These are phyloP conservation scores for Zaprionus gabonicus DNA, from an alignment of 1,140 invertebrate genomes.

Conservation along the genomic window DNA sequence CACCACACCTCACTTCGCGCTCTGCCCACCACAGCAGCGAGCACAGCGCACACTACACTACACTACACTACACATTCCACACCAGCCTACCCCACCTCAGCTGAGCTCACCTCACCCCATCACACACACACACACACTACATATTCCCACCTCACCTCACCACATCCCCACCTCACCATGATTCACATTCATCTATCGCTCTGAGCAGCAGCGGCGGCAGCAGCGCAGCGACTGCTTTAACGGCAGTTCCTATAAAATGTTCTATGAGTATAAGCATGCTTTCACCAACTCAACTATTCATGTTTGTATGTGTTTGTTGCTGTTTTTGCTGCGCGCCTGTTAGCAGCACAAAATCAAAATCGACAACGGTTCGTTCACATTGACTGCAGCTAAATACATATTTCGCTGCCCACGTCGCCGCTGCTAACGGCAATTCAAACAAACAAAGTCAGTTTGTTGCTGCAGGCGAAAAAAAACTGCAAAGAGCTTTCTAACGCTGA, in stretches of 20 bases:
- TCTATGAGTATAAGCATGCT: conserved; percentile 49
- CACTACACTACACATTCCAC: background rate
- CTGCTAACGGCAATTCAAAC: conserved; percentile 24
- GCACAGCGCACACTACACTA: background rate
- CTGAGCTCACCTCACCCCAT: background rate
- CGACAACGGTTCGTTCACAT: conserved; percentile 22
- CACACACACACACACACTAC: background rate
- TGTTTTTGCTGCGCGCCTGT: conserved; percentile 47
- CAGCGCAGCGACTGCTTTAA: background rate
- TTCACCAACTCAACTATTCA: conserved; percentile 28
- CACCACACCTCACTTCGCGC: background rate
- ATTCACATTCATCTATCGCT: conserved; percentile 6
- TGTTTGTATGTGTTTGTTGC: background rate
- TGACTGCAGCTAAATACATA: conserved; percentile 5
- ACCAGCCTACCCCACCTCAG: background rate
- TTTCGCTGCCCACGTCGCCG: background rate
- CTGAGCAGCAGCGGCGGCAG: background rate
- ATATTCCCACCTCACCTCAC: background rate
- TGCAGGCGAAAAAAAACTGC: conserved; percentile 36
- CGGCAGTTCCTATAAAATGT: conserved; percentile 7
- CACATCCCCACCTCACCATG: background rate
- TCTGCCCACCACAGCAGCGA: background rate
- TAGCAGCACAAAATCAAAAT: conserved; percentile 43
- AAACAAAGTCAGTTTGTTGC: conserved; percentile 15
- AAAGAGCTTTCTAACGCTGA: conserved; percentile 66